Evolutionary conservation across 2,888 invertebrate genomes (phyloP).

Genomic region (Phaedon cochleariae): DNA sequence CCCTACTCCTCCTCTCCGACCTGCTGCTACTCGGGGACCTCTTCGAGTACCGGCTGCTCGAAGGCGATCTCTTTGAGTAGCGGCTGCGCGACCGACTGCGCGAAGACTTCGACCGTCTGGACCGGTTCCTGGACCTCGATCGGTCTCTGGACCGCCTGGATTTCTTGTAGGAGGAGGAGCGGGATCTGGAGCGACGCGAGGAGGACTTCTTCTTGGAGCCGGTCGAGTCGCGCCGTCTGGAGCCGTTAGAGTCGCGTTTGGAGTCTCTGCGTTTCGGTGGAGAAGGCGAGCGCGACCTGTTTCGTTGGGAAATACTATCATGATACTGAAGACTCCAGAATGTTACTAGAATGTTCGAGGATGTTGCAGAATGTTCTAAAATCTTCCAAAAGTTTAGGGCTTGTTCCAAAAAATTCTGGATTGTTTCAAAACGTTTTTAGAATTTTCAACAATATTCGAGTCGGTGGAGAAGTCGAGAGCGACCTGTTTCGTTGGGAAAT

Average conservation of each 20-base stretch:
- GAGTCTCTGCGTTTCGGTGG: conserved; percentile 31
- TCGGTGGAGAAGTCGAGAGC: too few species aligned
- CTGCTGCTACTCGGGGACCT: conserved; percentile 36
- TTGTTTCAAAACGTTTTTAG: too few species aligned
- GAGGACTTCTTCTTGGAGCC: conserved; percentile 33
- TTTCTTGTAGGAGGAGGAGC: conserved; percentile 33
- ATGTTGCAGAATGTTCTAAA: too few species aligned
- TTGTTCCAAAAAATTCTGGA: too few species aligned
- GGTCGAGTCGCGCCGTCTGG: conserved; percentile 27
- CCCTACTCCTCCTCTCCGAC: conserved; percentile 27
- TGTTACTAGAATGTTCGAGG: too few species aligned
- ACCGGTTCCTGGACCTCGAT: conserved; percentile 29
- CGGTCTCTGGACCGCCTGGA: conserved; percentile 41
- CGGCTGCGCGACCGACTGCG: conserved; percentile 38
- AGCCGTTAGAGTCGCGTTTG: conserved; percentile 27
- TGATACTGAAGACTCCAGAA: too few species aligned
- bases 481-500: too few species aligned
- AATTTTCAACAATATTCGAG: too few species aligned
- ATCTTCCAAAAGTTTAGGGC: too few species aligned
- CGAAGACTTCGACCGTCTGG: conserved; percentile 38
- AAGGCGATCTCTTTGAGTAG: conserved; percentile 31
- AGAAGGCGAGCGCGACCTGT: conserved; percentile 35
- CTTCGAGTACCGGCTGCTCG: conserved; percentile 35
- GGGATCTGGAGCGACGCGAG: conserved; percentile 33
- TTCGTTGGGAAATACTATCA: too few species aligned